phyloP scores from a whole-genome alignment of 2,888 invertebrate genomes.

The Sipunculus nudus region DNA sequence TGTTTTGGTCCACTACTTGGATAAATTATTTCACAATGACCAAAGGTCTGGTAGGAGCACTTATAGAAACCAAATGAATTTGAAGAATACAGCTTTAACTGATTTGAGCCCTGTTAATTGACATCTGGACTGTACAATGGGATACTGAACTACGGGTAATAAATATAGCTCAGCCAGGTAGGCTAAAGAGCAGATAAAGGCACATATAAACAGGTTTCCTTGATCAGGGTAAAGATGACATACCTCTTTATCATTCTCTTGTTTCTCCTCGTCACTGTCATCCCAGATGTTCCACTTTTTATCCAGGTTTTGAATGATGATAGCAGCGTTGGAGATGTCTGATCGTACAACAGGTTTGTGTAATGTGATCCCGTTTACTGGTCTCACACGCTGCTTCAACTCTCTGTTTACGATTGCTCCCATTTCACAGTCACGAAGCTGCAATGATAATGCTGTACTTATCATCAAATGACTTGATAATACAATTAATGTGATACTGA shows the following conservation, averaged over 20 bases:
- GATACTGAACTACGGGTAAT: too few species aligned
- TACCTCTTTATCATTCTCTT: slow-evolving; percentile 58
- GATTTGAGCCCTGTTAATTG: too few species aligned
- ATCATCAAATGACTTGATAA: not conserved
- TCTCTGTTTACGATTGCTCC: slow-evolving; percentile 97
- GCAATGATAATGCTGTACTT: slow-evolving; percentile 21
- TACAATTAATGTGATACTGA: not conserved
- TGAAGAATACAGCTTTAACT: too few species aligned
- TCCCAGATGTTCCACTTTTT: slow-evolving; percentile 84
- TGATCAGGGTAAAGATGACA: too few species aligned
- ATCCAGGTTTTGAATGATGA: slow-evolving; percentile 90
- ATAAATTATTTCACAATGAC: too few species aligned
- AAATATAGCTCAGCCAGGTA: too few species aligned
- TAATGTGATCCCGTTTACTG: slow-evolving; percentile 68
- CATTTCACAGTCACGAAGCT: slow-evolving; percentile 89
- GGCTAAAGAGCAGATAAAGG: too few species aligned
- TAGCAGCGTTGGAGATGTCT: slow-evolving; percentile 91
- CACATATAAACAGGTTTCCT: too few species aligned
- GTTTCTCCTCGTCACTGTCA: slow-evolving; percentile 60
- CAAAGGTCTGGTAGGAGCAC: too few species aligned
- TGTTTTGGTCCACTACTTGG: too few species aligned
- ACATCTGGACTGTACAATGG: too few species aligned
- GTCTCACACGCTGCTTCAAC: slow-evolving; percentile 89
- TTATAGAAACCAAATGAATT: too few species aligned
- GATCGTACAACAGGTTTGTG: slow-evolving; percentile 68